Conservation (phyloP, 2,113 vertebrate species). For the Oryctolagus cuniculus region DNA sequence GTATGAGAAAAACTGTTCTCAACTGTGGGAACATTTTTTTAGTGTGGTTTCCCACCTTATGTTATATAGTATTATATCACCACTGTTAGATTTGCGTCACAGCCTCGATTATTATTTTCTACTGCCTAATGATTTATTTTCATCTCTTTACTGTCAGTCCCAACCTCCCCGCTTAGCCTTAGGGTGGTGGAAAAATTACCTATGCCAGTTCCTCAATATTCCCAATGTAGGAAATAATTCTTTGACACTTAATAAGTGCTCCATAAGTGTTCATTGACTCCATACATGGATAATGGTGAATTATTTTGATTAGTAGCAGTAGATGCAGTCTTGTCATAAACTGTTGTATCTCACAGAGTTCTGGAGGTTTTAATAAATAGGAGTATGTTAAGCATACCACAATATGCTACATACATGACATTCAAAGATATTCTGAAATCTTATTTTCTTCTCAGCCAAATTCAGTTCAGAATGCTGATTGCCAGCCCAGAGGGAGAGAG, state of each 20-base stretch:
- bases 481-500: background rate
- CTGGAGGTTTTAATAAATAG: background rate
- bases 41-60: background rate
- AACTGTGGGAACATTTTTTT: background rate
- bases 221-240: background rate
- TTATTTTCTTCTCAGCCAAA: background rate
- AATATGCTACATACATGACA: background rate
- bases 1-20: too few relatives aligned
- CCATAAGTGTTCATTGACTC: background rate
- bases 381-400: background rate
- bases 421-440: background rate
- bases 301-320: background rate
- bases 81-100: background rate
- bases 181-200: background rate
- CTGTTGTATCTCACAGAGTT: background rate
- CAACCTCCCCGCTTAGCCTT: background rate
- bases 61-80: too few relatives aligned
- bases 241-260: background rate
- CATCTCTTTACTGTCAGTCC: background rate
- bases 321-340: background rate
- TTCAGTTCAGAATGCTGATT: conserved; percentile 4
- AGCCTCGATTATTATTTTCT: background rate
- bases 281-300: background rate
- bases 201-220: background rate
- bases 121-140: background rate